phyloP scores from a whole-genome alignment of 2,113 vertebrate species.

The Xenopus laevis region DNA sequence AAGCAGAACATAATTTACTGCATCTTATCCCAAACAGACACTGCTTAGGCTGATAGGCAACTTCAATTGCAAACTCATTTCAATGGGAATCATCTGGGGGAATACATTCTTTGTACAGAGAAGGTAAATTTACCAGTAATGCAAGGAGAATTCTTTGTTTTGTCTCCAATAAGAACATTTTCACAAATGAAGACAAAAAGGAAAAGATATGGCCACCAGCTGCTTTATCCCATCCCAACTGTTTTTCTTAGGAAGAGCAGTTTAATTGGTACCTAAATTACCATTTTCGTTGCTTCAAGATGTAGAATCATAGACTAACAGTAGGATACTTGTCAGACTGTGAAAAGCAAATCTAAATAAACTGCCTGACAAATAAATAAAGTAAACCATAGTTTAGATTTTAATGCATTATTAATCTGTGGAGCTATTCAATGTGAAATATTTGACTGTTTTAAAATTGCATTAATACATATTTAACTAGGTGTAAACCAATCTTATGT shows the following conservation, averaged over 20 bases:
- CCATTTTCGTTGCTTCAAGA: constrained; percentile 29
- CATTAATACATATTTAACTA: background rate
- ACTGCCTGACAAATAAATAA: constrained; percentile 14
- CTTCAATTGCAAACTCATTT: constrained; percentile 5
- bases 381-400: background rate
- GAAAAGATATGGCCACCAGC: constrained; percentile 32
- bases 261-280: constrained; percentile 42
- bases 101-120: constrained; percentile 19
- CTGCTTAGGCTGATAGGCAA: background rate
- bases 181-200: constrained; percentile 19
- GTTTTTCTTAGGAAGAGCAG: constrained; percentile 33
- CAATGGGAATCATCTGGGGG: constrained; percentile 16
- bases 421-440: background rate
- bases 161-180: constrained; percentile 23
- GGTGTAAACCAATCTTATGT: too few species aligned
- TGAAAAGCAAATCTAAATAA: constrained; percentile 29
- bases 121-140: constrained; percentile 17
- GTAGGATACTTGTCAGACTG: constrained; percentile 22
- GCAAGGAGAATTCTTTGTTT: constrained; percentile 6
- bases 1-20: background rate
- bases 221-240: constrained; percentile 31
- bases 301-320: constrained; percentile 30
- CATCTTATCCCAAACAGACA: background rate
- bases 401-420: background rate
- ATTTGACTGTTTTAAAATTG: background rate